phyloP scores from a whole-genome alignment of 2,797 vertebrate species.

The Lithobates pipiens region DNA sequence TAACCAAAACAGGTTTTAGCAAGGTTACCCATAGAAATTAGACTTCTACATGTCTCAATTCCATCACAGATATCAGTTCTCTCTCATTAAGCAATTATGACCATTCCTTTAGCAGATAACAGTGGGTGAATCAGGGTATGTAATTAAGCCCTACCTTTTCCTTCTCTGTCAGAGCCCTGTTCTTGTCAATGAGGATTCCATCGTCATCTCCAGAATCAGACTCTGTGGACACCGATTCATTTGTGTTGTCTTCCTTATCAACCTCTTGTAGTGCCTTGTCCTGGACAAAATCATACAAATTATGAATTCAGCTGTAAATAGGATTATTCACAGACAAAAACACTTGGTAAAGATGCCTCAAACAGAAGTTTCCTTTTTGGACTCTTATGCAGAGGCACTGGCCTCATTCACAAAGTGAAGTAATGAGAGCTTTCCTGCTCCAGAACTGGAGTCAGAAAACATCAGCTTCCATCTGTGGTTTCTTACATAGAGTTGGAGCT shows the following conservation, averaged over 20 bases:
- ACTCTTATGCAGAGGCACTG: too few relatives aligned
- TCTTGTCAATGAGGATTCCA: slow-evolving; percentile 77
- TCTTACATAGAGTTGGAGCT: too few relatives aligned
- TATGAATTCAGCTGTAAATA: not conserved
- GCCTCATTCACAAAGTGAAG: too few relatives aligned
- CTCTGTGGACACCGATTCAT: slow-evolving; percentile 84
- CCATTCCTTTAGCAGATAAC: too few relatives aligned
- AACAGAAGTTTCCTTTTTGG: not conserved
- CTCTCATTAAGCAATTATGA: too few relatives aligned
- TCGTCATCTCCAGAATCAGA: slow-evolving; percentile 88
- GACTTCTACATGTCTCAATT: too few relatives aligned
- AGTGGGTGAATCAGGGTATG: not conserved
- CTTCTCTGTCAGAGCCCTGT: slow-evolving; percentile 84
- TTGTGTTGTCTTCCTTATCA: slow-evolving; percentile 87
- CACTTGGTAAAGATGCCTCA: not conserved
- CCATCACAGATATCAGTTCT: too few relatives aligned
- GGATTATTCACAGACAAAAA: not conserved
- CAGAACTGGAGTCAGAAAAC: too few relatives aligned
- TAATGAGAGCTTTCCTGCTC: too few relatives aligned
- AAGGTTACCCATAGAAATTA: too few relatives aligned
- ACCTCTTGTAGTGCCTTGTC: slow-evolving; percentile 89
- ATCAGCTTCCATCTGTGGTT: too few relatives aligned
- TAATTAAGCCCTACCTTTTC: slow-evolving; percentile 79
- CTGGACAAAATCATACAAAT: slow-evolving; percentile 71
- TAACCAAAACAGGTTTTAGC: too few relatives aligned